These are phyloP conservation scores for Cryptocheilus praepositus DNA, from an alignment of 2,888 invertebrate genomes.

Conservation along the genomic window DNA sequence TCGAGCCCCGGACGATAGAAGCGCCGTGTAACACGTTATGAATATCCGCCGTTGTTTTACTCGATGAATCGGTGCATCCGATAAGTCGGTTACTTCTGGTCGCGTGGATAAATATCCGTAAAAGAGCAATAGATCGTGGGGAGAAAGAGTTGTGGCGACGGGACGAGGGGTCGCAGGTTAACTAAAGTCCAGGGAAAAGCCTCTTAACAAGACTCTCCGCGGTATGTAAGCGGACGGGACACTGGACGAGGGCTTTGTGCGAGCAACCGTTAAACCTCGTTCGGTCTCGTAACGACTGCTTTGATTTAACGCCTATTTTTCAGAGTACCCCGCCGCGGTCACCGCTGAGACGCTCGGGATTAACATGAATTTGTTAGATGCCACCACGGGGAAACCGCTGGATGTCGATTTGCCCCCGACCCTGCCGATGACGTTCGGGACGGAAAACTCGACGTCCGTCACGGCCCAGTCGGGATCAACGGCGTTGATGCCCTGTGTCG, in stretches of 20 bases:
- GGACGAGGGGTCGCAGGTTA: slow-evolving; percentile 33
- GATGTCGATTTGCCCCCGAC: slow-evolving; percentile 71
- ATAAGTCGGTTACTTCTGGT: too few species aligned
- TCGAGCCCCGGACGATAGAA: too few species aligned
- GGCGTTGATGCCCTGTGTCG: slow-evolving; percentile 88
- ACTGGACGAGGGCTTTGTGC: slow-evolving; percentile 24
- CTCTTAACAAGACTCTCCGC: slow-evolving; percentile 51
- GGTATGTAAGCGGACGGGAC: too few species aligned
- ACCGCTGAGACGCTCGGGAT: slow-evolving; percentile 65
- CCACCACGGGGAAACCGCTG: slow-evolving; percentile 59
- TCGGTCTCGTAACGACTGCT: slow-evolving; percentile 37
- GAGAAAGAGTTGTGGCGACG: background rate
- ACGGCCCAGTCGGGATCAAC: slow-evolving; percentile 91
- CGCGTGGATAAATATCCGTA: too few species aligned
- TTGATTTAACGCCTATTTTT: slow-evolving; percentile 50
- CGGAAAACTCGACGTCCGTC: slow-evolving; percentile 88
- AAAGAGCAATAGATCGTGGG: too few species aligned
- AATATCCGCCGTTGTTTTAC: background rate
- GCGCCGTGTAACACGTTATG: too few species aligned
- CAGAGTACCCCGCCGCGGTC: slow-evolving; percentile 53
- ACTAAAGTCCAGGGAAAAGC: slow-evolving; percentile 52
- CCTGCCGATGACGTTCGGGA: slow-evolving; percentile 86
- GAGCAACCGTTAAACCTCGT: slow-evolving; percentile 36
- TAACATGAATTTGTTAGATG: slow-evolving; percentile 59
- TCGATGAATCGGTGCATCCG: too few species aligned